phyloP scores from a whole-genome alignment of 2,113 vertebrate genomes.

The Panthera leo region DNA sequence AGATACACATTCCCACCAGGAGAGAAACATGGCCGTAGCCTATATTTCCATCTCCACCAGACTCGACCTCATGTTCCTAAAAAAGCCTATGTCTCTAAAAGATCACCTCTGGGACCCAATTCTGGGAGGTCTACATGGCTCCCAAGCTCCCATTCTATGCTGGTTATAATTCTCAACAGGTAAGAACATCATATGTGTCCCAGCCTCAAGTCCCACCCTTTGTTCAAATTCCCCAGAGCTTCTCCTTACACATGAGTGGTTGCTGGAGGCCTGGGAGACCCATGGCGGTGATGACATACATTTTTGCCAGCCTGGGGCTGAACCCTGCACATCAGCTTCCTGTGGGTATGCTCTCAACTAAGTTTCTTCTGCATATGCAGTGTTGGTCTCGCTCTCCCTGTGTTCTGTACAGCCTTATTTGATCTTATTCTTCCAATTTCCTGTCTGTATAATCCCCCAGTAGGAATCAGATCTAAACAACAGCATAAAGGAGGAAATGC shows the following conservation, averaged over 20 bases:
- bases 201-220: background rate
- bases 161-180: background rate
- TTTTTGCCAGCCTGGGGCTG: background rate
- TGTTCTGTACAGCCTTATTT: background rate
- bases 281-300: accelerated
- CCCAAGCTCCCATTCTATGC: background rate
- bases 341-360: background rate
- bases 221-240: background rate
- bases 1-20: background rate
- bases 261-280: background rate
- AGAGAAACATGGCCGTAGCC: background rate
- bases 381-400: background rate
- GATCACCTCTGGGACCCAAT: background rate
- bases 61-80: background rate
- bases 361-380: background rate
- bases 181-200: background rate
- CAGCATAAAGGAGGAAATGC: conserved; percentile 3
- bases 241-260: background rate
- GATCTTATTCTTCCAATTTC: background rate
- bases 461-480: conserved; percentile 18
- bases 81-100: background rate
- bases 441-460: background rate
- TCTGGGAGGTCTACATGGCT: background rate
- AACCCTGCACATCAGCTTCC: background rate
- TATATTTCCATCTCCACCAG: background rate